phyloP scores from a whole-genome alignment of 2,113 vertebrate species.

The Chamaetylas fuelleborni region DNA sequence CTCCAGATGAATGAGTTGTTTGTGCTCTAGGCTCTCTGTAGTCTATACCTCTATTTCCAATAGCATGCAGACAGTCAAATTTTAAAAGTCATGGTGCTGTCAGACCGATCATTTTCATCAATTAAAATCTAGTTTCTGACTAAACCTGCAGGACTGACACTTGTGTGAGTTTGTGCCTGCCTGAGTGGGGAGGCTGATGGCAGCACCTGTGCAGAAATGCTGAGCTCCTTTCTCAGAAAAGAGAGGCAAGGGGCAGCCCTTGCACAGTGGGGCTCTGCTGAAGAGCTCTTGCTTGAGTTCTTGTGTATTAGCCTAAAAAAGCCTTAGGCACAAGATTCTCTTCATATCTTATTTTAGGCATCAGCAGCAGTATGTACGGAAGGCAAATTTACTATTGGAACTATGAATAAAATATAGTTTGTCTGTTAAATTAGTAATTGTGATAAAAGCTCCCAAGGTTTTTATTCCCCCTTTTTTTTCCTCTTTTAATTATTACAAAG shows the following conservation, averaged over 20 bases:
- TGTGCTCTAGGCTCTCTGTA: not conserved
- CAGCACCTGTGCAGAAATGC: not conserved
- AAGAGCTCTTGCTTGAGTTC: not conserved
- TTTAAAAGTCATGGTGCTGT: not conserved
- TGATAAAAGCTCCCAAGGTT: slow-evolving; percentile 32
- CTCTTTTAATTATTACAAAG: slow-evolving; percentile 58
- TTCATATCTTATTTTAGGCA: slow-evolving; percentile 54
- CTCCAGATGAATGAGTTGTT: not conserved
- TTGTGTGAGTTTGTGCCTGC: not conserved
- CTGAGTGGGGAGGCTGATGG: not conserved
- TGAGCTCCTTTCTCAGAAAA: not conserved
- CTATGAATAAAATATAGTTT: slow-evolving; percentile 79
- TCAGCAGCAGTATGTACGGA: not conserved
- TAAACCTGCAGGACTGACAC: not conserved
- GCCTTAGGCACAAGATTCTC: slow-evolving; percentile 43
- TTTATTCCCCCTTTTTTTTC: not conserved
- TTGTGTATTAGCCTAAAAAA: slow-evolving; percentile 23
- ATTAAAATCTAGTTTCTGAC: not conserved
- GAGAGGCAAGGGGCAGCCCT: not conserved
- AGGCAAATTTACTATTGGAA: slow-evolving; percentile 71
- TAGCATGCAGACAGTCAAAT: not conserved
- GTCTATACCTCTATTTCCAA: not conserved
- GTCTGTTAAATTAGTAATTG: slow-evolving; percentile 75
- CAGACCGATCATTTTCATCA: not conserved
- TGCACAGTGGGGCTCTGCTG: not conserved